phyloP scores from a whole-genome alignment of 1,140 invertebrate genomes.

The Globodera rostochiensis region DNA sequence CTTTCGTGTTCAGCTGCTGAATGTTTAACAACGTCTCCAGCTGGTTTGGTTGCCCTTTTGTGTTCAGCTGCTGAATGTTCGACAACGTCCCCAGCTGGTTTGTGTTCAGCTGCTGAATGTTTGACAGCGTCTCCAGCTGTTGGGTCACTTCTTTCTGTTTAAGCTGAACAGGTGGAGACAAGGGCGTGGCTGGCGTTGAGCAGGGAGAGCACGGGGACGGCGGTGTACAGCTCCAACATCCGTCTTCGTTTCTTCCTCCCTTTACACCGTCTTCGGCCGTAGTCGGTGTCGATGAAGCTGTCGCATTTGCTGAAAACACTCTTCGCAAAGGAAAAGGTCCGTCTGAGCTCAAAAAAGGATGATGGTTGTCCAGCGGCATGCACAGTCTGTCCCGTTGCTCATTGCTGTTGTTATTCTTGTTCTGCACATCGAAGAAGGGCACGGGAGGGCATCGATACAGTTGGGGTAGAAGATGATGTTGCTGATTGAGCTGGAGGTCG shows the following conservation, averaged over 20 bases:
- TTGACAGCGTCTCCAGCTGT: neutral
- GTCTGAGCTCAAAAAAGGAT: neutral
- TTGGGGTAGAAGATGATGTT: neutral
- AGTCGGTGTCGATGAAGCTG: neutral
- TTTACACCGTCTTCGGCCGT: neutral
- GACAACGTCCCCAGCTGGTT: neutral
- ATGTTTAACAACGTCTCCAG: no score
- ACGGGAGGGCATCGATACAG: conserved; percentile 1
- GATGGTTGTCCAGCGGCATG: conserved; percentile 7
- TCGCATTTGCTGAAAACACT: conserved; percentile 18
- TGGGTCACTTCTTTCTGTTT: neutral
- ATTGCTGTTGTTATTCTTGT: neutral
- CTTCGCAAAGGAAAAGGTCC: conserved; percentile 20
- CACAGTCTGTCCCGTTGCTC: neutral
- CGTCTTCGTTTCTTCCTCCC: neutral
- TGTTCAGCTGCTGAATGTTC: no score
- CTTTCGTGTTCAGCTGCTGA: no score
- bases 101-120: no score
- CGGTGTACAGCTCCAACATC: conserved; percentile 13
- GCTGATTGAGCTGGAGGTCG: neutral
- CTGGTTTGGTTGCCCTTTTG: neutral
- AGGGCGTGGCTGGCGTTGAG: neutral
- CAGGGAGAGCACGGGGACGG: neutral
- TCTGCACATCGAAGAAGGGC: neutral
- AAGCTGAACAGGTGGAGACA: neutral